Conservation (phyloP, 1,140 invertebrate genomes). For the Helicorthomorpha holstii region DNA sequence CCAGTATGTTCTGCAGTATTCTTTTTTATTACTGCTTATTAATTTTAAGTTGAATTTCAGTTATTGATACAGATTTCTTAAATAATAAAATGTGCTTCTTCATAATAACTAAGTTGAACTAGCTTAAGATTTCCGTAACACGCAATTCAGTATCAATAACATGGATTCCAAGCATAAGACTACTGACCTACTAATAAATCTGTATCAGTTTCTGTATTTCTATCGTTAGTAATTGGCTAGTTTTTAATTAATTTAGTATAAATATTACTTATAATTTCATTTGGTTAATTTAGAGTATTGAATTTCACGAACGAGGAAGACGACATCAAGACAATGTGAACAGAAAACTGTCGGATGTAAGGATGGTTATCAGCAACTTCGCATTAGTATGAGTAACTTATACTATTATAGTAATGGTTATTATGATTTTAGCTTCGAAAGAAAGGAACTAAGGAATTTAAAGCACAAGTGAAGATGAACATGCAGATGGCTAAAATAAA, state of each 20-base stretch:
- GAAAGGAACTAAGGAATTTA: slow-evolving; percentile 57
- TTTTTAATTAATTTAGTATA: not conserved
- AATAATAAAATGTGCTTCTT: not conserved
- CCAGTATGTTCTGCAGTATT: slow-evolving; percentile 61
- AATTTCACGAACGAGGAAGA: slow-evolving; percentile 88
- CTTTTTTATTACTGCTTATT: no score
- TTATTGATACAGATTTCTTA: slow-evolving; percentile 1
- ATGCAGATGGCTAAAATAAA: slow-evolving; percentile 75
- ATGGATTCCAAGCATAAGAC: no score
- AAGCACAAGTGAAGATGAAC: slow-evolving; percentile 55
- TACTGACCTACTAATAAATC: no score
- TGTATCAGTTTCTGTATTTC: no score
- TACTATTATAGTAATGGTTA: slow-evolving; percentile 1
- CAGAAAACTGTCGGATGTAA: slow-evolving; percentile 66
- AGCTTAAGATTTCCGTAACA: no score
- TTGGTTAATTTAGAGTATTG: slow-evolving; percentile 50
- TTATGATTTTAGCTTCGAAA: slow-evolving; percentile 33
- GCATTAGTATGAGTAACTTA: no score
- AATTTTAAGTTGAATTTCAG: no score
- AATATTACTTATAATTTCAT: slow-evolving; percentile 6
- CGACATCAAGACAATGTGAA: slow-evolving; percentile 79
- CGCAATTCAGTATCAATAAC: no score
- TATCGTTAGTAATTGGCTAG: no score
- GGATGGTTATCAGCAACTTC: slow-evolving; percentile 6
- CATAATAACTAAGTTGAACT: no score